phyloP scores from a whole-genome alignment of 1,140 invertebrate genomes.

The Chelonus insularis region DNA sequence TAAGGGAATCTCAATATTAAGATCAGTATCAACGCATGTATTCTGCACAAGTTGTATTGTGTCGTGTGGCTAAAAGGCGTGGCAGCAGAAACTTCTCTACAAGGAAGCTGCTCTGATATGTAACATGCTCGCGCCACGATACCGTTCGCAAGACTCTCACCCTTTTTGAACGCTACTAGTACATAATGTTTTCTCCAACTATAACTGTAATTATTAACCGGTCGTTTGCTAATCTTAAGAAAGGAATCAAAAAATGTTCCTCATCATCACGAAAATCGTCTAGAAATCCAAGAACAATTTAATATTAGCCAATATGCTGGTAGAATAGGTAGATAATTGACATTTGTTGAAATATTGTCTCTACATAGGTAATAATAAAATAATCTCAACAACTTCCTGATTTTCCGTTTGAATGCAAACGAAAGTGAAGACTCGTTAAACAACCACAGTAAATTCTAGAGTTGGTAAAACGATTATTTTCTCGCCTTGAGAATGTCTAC shows the following conservation, averaged over 20 bases:
- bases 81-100: conserved; percentile 31
- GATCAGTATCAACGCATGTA: not conserved
- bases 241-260: not conserved
- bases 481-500: conserved; percentile 7
- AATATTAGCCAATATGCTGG: no score
- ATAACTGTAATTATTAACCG: not conserved
- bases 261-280: not conserved
- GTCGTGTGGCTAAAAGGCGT: conserved; percentile 34
- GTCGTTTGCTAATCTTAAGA: no score
- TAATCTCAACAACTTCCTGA: conserved; percentile 18
- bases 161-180: not conserved
- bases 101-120: conserved; percentile 25
- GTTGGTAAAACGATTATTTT: not conserved
- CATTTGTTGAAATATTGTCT: no score
- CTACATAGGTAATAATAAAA: no score
- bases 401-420: conserved; percentile 22
- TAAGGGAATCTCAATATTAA: not conserved
- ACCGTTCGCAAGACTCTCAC: not conserved
- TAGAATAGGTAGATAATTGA: no score
- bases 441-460: not conserved
- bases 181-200: not conserved
- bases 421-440: conserved; percentile 9
- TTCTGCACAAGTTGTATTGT: conserved; percentile 3
- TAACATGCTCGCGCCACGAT: not conserved
- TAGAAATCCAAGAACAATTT: no score